Evolutionary conservation across 2,113 vertebrate genomes (phyloP), one percentile per base, ranked within the genome.

Genomic region (Cebidichthys violaceus): DNA sequence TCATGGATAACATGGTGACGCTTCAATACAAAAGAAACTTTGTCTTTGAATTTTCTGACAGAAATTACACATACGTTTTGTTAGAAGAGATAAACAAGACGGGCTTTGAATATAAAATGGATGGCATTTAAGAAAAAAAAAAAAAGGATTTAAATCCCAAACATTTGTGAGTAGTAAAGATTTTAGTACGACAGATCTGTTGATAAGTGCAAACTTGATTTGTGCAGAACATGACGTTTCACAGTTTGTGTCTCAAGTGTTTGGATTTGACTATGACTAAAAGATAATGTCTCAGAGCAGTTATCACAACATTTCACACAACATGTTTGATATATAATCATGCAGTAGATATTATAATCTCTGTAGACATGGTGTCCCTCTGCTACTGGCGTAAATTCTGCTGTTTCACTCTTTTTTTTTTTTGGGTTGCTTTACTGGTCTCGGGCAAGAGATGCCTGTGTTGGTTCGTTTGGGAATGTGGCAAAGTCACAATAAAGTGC

Each of bases 401-500:
- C 0, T 1, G 0, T 47, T 70, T 57, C 22, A 66, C 74, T 65
- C 72, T 66, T 52, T 79, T 37, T 66, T 4, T 33, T 52, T 79
- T 37, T 66, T 4, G 4, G 8, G 27, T 78, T 31, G 37, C 70
- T 69, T 70, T 41, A 22, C 55, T 82, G 20, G 65, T 66, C 35
- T 70, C 15, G 22, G 59, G 31, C 62, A 69, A 61, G 5, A 71
- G 5, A 71, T 54, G 33, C 50, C 2, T 9, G 5, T 67, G 41
- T 6, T 85, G 68, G 43, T 65, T 65, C 71, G n/a, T 57, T 68
- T 24, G 71, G 47, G 43, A 70, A 62, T 37, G 47, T 84, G 39
- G 47, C 10, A 33, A 33, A 81, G 70, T 76, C 62, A 35, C 84
- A 86, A 82, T 79, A 84, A 86, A 88, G 77, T 41, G 9, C 61